These are phyloP conservation scores for Lanistes nyassanus DNA, from an alignment of 1,140 invertebrate species.

Conservation along the genomic window DNA sequence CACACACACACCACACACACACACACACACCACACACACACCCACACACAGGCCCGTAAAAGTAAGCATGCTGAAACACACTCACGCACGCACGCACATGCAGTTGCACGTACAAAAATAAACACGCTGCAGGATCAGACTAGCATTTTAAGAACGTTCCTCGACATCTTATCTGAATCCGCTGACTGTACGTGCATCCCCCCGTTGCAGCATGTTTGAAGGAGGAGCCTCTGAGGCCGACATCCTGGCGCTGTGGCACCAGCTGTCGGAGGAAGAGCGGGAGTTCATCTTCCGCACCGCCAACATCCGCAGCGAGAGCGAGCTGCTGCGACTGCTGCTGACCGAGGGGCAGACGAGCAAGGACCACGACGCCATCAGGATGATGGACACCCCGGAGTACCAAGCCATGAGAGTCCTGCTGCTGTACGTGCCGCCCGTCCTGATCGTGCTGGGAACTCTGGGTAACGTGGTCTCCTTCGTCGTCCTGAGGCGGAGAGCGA, in stretches of 20 bases:
- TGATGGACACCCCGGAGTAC: constrained; percentile 40
- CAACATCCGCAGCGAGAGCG: not conserved
- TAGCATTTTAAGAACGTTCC: no score
- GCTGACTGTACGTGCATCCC: not conserved
- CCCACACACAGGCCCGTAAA: no score
- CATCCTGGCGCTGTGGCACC: not conserved
- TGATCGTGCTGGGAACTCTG: constrained; percentile 52
- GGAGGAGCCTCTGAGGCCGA: not conserved
- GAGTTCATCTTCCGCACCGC: not conserved
- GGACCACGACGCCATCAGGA: constrained; percentile 14
- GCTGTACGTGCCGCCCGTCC: constrained; percentile 51
- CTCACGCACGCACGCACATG: no score
- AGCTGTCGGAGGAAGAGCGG: not conserved
- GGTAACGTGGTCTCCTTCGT: constrained; percentile 58
- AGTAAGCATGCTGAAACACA: no score
- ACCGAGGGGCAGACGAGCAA: not conserved
- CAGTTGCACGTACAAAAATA: no score
- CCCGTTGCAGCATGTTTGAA: not conserved
- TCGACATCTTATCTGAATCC: no score
- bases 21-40: no score
- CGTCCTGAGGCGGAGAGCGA: constrained; percentile 51
- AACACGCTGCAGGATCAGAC: no score
- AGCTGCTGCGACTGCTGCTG: not conserved
- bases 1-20: no score
- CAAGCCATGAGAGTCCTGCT: constrained; percentile 42